Evolutionary conservation across 2,113 vertebrate genomes (phyloP).

Genomic region (Phyllostomus discolor): DNA sequence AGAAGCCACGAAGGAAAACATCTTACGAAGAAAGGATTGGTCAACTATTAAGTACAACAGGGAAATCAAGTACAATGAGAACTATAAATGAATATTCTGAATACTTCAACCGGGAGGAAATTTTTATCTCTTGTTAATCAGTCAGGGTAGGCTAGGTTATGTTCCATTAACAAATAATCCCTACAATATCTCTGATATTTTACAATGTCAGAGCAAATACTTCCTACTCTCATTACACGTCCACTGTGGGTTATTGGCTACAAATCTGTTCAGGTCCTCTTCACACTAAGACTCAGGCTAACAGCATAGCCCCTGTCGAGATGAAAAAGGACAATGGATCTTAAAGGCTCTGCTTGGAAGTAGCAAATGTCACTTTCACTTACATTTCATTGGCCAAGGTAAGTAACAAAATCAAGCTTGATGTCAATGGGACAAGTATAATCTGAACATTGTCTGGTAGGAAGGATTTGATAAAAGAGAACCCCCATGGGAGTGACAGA

Average conservation of each 20-base stretch:
- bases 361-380: neutral
- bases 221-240: neutral
- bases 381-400: neutral
- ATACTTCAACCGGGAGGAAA: neutral
- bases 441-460: neutral
- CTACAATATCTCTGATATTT: neutral
- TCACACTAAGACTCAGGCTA: neutral
- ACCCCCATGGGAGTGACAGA: neutral
- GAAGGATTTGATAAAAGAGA: neutral
- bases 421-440: neutral
- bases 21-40: neutral
- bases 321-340: neutral
- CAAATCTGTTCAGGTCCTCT: neutral
- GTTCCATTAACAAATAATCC: neutral
- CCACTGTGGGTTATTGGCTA: neutral
- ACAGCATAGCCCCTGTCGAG: neutral
- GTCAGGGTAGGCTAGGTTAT: neutral
- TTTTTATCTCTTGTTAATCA: neutral
- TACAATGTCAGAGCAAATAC: neutral
- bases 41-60: neutral
- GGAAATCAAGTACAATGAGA: neutral
- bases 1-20: neutral
- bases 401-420: neutral
- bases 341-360: neutral
- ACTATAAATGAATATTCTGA: neutral